A percentile compares a stretch with the other conserved stretches of the same genome.
phyloP scores from a whole-genome alignment of 2,797 vertebrate species.

The Acrossocheilus wenchowensis region DNA sequence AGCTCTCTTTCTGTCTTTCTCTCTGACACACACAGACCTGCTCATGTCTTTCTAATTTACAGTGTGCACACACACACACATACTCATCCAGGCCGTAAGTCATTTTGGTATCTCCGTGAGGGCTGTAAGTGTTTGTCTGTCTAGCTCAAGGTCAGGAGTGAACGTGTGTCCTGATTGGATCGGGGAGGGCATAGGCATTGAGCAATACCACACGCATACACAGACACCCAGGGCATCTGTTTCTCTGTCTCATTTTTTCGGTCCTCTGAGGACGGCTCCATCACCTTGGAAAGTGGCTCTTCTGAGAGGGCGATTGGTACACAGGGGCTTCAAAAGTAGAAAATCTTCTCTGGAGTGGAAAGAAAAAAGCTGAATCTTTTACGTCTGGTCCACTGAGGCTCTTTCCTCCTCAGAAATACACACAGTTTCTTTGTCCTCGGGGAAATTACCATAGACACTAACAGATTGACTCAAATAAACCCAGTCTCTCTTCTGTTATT shows the following conservation, averaged over 20 bases:
- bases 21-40: not conserved
- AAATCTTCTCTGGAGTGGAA: not conserved
- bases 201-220: slow-evolving; percentile 27
- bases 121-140: slow-evolving; percentile 60
- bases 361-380: not conserved
- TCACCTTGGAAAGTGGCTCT: slow-evolving; percentile 22
- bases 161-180: slow-evolving; percentile 73
- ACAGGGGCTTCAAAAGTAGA: not conserved
- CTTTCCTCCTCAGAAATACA: not conserved
- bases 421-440: slow-evolving; percentile 11
- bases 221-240: slow-evolving; percentile 45
- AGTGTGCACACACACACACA: not conserved
- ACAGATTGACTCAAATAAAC: not conserved
- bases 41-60: slow-evolving; percentile 35
- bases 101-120: slow-evolving; percentile 42
- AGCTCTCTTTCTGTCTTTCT: not conserved
- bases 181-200: slow-evolving; percentile 44
- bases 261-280: slow-evolving; percentile 22
- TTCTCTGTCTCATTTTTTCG: slow-evolving; percentile 30
- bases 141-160: slow-evolving; percentile 75
- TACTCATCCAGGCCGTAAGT: slow-evolving; percentile 31
- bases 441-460: slow-evolving; percentile 24
- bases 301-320: slow-evolving; percentile 25
- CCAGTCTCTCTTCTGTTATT: not conserved
- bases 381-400: slow-evolving; percentile 2